Conservation (phyloP, 1,140 invertebrate species). For the Tribolium madens region DNA sequence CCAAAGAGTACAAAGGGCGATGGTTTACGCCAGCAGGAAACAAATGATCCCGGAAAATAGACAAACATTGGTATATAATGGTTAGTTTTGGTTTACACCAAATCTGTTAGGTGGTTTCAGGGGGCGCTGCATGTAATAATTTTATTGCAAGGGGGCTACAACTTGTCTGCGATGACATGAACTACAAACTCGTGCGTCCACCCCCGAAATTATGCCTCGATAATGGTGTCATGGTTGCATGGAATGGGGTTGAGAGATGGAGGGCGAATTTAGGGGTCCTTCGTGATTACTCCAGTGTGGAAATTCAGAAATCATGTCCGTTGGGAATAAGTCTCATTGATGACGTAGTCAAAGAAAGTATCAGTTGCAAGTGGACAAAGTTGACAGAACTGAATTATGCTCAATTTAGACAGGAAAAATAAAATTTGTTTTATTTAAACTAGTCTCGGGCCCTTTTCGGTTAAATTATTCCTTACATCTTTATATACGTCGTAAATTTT, state of each 20-base stretch:
- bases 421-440: conserved; percentile 53
- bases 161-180: conserved; percentile 75
- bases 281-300: conserved; percentile 67
- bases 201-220: conserved; percentile 93
- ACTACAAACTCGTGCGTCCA: conserved; percentile 79
- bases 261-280: conserved; percentile 66
- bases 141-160: conserved; percentile 80
- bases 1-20: conserved; percentile 84
- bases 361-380: conserved; percentile 74
- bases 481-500: conserved; percentile 60
- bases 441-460: conserved; percentile 65
- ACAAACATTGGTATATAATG: conserved; percentile 71
- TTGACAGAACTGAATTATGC: conserved; percentile 61
- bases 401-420: conserved; percentile 45
- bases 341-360: conserved; percentile 68
- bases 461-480: conserved; percentile 48
- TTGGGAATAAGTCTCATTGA: conserved; percentile 72
- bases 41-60: conserved; percentile 71
- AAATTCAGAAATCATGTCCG: conserved; percentile 64
- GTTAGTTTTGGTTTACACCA: background rate
- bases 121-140: conserved; percentile 95
- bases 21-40: conserved; percentile 78
- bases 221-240: conserved; percentile 99
- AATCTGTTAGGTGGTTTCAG: conserved; percentile 82
- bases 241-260: conserved; percentile 92